These are phyloP conservation scores for Cherax quadricarinatus DNA, from an alignment of 1,140 invertebrate genomes.

Conservation along the genomic window DNA sequence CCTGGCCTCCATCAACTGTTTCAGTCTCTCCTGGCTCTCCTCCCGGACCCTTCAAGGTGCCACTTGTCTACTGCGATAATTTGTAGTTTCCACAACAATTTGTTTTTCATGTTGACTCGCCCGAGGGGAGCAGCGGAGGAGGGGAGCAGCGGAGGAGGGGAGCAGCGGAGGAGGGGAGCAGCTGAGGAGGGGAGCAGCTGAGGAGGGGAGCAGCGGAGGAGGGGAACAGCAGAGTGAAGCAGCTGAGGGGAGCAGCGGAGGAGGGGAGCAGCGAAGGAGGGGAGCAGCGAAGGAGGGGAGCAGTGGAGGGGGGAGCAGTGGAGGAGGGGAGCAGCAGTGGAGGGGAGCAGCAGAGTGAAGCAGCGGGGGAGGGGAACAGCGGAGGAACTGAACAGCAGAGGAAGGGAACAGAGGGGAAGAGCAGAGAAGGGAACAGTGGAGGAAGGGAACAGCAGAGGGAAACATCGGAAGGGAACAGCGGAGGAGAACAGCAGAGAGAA, in stretches of 20 bases:
- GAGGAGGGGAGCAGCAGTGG: not conserved
- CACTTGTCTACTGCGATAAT: conserved; percentile 16
- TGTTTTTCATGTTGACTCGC: conserved; percentile 13
- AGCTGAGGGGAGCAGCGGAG: not conserved
- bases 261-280: not conserved
- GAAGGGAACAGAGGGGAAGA: not conserved
- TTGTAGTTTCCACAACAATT: conserved; percentile 43
- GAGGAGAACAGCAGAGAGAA: not conserved
- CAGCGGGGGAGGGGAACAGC: not conserved
- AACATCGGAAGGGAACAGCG: no score
- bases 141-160: not conserved
- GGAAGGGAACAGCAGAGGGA: no score
- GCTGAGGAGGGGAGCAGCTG: not conserved
- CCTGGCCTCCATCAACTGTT: no score
- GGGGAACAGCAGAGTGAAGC: not conserved
- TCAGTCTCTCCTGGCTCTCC: not conserved
- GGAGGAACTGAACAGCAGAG: not conserved
- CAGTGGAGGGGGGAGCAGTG: no score
- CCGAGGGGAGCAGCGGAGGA: conserved; percentile 4
- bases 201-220: not conserved
- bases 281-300: not conserved
- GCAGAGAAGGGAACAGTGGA: not conserved
- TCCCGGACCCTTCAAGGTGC: not conserved
- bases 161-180: not conserved
- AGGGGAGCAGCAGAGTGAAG: not conserved